Evolutionary conservation across 2,113 vertebrate genomes (phyloP), one percentile per base, ranked within the genome.

Genomic region (Crypturellus undulatus): DNA sequence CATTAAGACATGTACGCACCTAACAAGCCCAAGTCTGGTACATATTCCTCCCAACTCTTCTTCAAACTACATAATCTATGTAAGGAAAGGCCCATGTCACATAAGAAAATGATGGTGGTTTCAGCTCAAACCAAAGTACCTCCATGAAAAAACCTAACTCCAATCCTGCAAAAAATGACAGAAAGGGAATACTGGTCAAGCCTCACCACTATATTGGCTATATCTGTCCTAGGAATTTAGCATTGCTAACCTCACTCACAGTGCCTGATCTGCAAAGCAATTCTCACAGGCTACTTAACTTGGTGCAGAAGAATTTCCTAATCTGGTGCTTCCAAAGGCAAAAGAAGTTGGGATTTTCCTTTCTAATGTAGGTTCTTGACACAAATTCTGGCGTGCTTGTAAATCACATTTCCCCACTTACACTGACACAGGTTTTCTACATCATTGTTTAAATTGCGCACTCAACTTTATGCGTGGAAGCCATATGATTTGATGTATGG

Each of bases 321-420:
- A 17, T 12, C 58, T 49, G 62, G 72, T 8, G 18, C 18, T 68
- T 70, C 51, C 49, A 82, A 45, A 71, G 24, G 76, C 9, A 79
- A 93, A 91, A 87, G 13, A 65, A 72, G n/a, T n/a, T 91, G 77
- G 26, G 79, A 82, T 75, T 90, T 70, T 83, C 63, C 56, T 75
- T 91, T 45, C 56, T 1, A 2, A 24, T 25, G 60, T 5, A 40
- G 59, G 43, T 54, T 70, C 68, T 68, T 43, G 73, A 65, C 54
- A 56, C 3, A 25, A 89, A 58, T 34, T 20, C 43, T 10, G 17
- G 15, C 0, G 3, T 7, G 32, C 13, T 65, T 51, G 42, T 3
- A 69, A 67, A 16, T 47, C 47, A 19, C 59, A 78, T 12, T 60
- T 75, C 36, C 36, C 64, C 40, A 43, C 28, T 1, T 26, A 43